Evolutionary conservation across 2,888 invertebrate species (phyloP).

Genomic region (Petrolisthes cinctipes): DNA sequence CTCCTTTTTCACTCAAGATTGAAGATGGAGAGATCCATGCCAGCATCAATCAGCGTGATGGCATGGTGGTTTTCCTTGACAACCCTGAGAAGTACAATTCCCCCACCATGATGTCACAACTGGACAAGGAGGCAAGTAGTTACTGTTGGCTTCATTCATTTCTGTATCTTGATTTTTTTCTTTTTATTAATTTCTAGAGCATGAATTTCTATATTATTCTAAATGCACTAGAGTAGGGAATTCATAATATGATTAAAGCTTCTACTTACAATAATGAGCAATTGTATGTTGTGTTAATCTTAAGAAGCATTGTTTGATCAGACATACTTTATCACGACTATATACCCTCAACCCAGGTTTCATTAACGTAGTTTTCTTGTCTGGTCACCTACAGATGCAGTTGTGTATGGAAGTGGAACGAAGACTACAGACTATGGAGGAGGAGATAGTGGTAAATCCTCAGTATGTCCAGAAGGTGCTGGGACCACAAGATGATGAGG

Average conservation of each 20-base stretch:
- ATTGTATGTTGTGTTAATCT: no score
- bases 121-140: constrained; percentile 79
- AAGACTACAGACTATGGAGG: constrained; percentile 91
- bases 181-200: neutral
- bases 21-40: constrained; percentile 97
- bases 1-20: constrained; percentile 72
- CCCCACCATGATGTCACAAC: constrained; percentile 85
- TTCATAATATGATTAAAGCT: no score
- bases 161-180: neutral
- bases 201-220: neutral
- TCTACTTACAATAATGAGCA: no score
- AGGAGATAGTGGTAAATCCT: constrained; percentile 92
- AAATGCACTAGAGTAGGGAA: neutral
- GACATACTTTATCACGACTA: no score
- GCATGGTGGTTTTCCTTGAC: constrained; percentile 96
- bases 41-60: constrained; percentile 96
- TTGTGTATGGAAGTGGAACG: constrained; percentile 89
- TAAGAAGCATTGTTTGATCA: no score
- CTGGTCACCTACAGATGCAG: constrained; percentile 74
- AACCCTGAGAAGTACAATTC: constrained; percentile 95
- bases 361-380: neutral
- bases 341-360: no score
- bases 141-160: neutral
- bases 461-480: constrained; percentile 76
- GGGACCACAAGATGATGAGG: constrained; percentile 64